These are phyloP conservation scores for Xerus rutilus DNA, from an alignment of 2,797 vertebrate genomes.

Conservation along the genomic window DNA sequence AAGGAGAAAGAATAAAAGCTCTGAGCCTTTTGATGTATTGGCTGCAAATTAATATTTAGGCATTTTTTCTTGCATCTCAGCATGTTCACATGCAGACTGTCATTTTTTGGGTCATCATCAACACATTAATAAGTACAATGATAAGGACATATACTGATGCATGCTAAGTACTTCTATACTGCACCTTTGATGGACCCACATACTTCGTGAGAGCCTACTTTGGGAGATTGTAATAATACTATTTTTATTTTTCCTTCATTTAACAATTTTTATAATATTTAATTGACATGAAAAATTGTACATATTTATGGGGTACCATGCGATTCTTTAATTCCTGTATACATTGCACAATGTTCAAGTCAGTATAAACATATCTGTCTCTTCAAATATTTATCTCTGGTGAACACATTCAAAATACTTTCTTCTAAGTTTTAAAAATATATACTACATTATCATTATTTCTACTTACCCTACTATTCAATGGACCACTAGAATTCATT, in stretches of 20 bases:
- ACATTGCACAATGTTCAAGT: not conserved
- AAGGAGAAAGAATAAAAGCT: not conserved
- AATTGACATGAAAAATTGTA: not conserved
- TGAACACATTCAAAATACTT: not conserved
- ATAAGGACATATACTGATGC: not conserved
- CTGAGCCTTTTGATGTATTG: not conserved
- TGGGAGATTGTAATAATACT: not conserved
- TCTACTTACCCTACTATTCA: not conserved
- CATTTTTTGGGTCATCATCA: not conserved
- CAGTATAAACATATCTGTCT: not conserved
- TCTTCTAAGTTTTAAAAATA: not conserved
- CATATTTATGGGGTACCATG: not conserved
- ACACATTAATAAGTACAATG: not conserved
- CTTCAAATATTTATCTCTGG: not conserved
- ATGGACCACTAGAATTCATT: not conserved
- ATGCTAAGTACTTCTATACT: not conserved
- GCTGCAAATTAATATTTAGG: not conserved
- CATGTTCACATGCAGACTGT: not conserved
- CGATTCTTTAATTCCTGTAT: not conserved
- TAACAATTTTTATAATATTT: not conserved
- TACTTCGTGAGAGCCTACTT: not conserved
- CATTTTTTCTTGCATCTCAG: not conserved
- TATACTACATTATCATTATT: not conserved
- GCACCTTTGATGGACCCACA: not conserved
- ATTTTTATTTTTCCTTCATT: not conserved